Evolutionary conservation across 1,140 invertebrate species (phyloP).

Genomic region (Drosophila ananassae): DNA sequence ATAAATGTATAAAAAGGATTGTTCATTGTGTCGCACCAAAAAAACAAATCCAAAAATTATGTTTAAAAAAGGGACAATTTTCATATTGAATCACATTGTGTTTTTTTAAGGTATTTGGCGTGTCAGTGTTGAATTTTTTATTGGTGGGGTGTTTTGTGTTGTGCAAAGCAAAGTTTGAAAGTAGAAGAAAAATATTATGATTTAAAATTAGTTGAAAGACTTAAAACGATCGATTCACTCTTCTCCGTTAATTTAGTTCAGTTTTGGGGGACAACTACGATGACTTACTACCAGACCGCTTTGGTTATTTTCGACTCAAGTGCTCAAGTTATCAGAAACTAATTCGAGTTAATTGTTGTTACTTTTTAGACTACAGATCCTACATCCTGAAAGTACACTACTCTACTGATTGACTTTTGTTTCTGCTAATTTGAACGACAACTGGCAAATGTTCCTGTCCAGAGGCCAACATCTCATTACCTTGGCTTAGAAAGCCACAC

Average conservation of each 20-base stretch:
- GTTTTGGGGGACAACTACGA: slow-evolving; percentile 4
- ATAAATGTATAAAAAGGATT: slow-evolving; percentile 43
- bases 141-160: slow-evolving; percentile 33
- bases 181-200: slow-evolving; percentile 73
- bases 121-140: slow-evolving; percentile 16
- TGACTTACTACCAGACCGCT: slow-evolving; percentile 51
- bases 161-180: slow-evolving; percentile 74
- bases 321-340: neutral
- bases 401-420: neutral
- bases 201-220: slow-evolving; percentile 62
- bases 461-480: slow-evolving; percentile 54
- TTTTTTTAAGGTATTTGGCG: slow-evolving; percentile 8
- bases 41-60: slow-evolving; percentile 42
- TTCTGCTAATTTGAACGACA: neutral
- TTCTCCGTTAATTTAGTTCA: slow-evolving; percentile 9
- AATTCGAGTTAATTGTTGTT: neutral
- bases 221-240: slow-evolving; percentile 21
- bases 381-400: slow-evolving; percentile 61
- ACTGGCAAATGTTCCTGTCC: slow-evolving; percentile 1
- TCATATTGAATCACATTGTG: slow-evolving; percentile 15
- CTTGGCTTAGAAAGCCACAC: slow-evolving; percentile 39
- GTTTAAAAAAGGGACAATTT: neutral
- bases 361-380: neutral
- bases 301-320: slow-evolving; percentile 11
- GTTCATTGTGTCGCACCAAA: slow-evolving; percentile 45